Evolutionary conservation across 2,797 vertebrate species (phyloP), one percentile per base, ranked within the genome.

Genomic region (Siniperca obscura): DNA sequence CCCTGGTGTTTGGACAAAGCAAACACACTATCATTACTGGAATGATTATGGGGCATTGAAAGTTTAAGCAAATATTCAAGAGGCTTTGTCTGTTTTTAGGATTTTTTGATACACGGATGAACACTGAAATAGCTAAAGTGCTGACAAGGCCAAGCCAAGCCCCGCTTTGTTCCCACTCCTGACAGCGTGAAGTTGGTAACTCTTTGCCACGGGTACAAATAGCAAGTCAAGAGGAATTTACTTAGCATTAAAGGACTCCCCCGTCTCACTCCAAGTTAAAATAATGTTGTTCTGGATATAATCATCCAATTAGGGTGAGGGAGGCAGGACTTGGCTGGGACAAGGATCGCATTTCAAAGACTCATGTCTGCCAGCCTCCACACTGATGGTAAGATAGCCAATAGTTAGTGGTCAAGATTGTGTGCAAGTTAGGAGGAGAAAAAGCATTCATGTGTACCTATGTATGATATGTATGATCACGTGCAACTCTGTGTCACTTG

Each of bases 251-350:
- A 92, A 94, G 91, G 87, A 87, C 92, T 93, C 85, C 85, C 60
- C 82, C 52, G 65, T 82, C 86, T 87, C 55, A 76, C 87, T 91
- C 76, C 66, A 85, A 93, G 94, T 91, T 95, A 95, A 95, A 96
- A 96, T 96, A 96, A 96, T 95, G 95, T 95, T 96, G 95, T 94
- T 96, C 96, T 96, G 95, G 96, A 95, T 95, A 94, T 94, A 96
- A 96, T 96, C 95, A 96, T 95, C 94, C 94, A 93, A 93, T 95
- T 96, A 91, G 93, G 90, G 86, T 81, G 84, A 93, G 92, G 64
- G 91, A 90, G 95, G 95, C 93, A 93, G 94, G 93, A 93, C 95
- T 94, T 94, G 89, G 90, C 93, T 82, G 88, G 93, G 91, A 95
- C 89, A 91, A 80, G 91, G 94, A 95, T 97, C 94, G 70, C 86